Conservation (phyloP, 1,140 invertebrate species). For the Drosophila rhopaloa region DNA sequence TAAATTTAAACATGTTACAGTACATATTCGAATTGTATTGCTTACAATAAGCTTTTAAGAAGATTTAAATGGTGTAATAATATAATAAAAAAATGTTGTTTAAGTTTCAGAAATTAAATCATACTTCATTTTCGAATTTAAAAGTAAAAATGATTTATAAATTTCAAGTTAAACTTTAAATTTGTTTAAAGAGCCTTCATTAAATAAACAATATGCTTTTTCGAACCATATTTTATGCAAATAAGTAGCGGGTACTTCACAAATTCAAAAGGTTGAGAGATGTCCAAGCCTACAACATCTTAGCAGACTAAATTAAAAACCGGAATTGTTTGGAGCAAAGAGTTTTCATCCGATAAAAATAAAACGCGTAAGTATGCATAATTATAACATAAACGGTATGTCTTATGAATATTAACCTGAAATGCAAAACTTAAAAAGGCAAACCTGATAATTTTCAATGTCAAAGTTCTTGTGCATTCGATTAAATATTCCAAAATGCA, state of each 20-base stretch:
- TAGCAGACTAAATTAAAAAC: conserved; percentile 15
- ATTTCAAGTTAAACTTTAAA: no score
- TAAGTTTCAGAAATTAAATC: no score
- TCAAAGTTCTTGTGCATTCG: conserved; percentile 15
- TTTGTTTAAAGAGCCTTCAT: not conserved
- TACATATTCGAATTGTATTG: no score
- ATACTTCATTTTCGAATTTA: no score
- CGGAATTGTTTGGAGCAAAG: conserved; percentile 7
- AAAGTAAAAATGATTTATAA: no score
- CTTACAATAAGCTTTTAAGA: no score
- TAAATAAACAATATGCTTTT: not conserved
- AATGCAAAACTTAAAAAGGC: conserved; percentile 6
- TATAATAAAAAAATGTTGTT: no score
- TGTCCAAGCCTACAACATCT: conserved; percentile 6
- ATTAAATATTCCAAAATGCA: not conserved
- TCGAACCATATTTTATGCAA: conserved; percentile 12
- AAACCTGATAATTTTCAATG: conserved; percentile 33
- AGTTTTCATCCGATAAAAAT: conserved; percentile 14
- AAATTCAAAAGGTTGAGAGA: not conserved
- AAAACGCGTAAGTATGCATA: conserved; percentile 49
- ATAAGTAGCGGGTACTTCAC: conserved; percentile 14
- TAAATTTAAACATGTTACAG: no score
- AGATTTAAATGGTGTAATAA: no score
- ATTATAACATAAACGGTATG: conserved; percentile 9
- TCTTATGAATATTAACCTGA: conserved; percentile 8